Conservation (phyloP, 2,113 vertebrate genomes). For the Ramphastos sulfuratus region DNA sequence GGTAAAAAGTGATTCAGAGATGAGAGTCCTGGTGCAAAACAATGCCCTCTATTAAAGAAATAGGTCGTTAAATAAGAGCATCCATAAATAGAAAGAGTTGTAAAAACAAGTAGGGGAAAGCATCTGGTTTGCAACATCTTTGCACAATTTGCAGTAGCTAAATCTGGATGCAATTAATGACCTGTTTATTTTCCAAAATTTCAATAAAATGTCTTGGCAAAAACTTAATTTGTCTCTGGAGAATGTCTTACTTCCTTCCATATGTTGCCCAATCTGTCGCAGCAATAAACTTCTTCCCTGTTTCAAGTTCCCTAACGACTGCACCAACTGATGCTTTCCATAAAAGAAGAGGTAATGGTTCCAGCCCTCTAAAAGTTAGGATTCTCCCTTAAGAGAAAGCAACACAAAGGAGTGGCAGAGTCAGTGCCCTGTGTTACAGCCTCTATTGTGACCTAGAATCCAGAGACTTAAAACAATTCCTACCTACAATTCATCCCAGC, state of each 20-base stretch:
- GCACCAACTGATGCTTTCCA: neutral
- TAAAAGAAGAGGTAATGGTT: constrained; percentile 27
- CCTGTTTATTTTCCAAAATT: constrained; percentile 56
- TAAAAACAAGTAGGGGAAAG: constrained; percentile 41
- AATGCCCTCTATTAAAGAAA: neutral
- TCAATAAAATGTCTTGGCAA: constrained; percentile 52
- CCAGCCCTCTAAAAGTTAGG: neutral
- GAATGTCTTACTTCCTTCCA: constrained; percentile 31
- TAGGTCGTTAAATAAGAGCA: neutral
- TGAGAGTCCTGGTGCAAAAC: neutral
- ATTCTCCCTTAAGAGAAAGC: neutral
- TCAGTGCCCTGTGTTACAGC: neutral
- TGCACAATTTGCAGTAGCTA: constrained; percentile 53
- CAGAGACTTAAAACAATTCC: constrained; percentile 30
- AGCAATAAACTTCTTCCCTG: constrained; percentile 22
- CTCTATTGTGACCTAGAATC: neutral
- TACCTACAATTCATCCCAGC: constrained; percentile 17
- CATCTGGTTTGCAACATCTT: constrained; percentile 28
- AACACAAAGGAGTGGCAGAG: neutral
- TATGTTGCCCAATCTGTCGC: constrained; percentile 25
- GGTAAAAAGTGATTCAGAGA: neutral
- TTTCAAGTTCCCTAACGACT: neutral
- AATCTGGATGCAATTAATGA: constrained; percentile 50
- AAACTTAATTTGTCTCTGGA: constrained; percentile 47
- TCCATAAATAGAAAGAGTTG: constrained; percentile 27